Percentiles rank a stretch among this genome's conserved stretches.
Evolutionary conservation across 2,113 vertebrate species (phyloP).

Genomic region (Hippocampus zosterae): DNA sequence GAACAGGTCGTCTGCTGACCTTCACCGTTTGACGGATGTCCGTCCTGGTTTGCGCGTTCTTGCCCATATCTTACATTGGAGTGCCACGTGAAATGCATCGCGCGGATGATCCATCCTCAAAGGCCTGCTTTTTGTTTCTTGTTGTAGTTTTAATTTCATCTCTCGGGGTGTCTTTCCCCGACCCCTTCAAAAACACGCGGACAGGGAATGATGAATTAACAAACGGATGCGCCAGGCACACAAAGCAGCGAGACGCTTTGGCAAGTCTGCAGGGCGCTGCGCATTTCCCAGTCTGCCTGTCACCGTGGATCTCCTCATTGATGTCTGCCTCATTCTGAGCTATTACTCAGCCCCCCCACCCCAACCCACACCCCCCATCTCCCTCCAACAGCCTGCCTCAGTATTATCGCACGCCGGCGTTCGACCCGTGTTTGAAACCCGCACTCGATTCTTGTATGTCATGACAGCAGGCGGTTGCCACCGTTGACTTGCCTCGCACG

Average conservation of each 20-base stretch:
- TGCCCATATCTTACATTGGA: background rate
- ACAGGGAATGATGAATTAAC: conserved; percentile 33
- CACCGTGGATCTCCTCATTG: conserved; percentile 24
- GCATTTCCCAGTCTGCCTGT: conserved; percentile 28
- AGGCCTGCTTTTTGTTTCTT: background rate
- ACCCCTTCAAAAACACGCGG: background rate
- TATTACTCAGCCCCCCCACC: background rate
- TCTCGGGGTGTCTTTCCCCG: background rate
- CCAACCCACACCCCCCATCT: conserved; percentile 1
- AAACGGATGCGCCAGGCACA: conserved; percentile 38
- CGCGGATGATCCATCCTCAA: too few species aligned
- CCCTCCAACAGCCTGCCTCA: conserved; percentile 23
- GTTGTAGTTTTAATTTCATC: background rate
- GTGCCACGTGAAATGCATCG: too few species aligned
- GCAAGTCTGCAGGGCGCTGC: conserved; percentile 23
- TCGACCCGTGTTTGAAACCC: conserved; percentile 14
- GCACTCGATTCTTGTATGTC: conserved; percentile 18
- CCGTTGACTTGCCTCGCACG: background rate
- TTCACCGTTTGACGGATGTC: conserved; percentile 29
- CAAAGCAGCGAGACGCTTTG: conserved; percentile 24
- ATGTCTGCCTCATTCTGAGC: conserved; percentile 9
- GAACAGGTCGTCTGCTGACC: conserved; percentile 27
- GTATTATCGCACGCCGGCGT: conserved; percentile 38
- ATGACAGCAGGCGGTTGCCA: background rate
- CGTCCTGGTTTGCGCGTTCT: conserved; percentile 16